Conservation (phyloP, 2,797 vertebrate genomes). For the Danio tinwini region DNA sequence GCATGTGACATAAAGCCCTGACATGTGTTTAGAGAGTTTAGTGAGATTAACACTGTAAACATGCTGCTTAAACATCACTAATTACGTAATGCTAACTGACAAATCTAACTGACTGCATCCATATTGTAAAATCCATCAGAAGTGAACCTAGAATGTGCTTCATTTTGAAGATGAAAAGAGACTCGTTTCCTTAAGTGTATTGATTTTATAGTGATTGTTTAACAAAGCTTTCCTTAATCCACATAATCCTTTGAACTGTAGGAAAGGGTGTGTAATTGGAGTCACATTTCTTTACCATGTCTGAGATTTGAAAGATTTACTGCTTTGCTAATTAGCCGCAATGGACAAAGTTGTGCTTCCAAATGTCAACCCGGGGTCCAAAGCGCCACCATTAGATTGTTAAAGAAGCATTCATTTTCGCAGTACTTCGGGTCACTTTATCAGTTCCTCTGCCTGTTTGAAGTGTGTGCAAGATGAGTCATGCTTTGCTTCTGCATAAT, state of each 20-base stretch:
- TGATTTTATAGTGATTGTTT: conserved; percentile 1
- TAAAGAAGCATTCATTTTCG: background rate
- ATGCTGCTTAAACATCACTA: background rate
- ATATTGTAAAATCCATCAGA: background rate
- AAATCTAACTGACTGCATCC: background rate
- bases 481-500: conserved; percentile 32
- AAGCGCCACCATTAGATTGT: background rate
- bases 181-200: background rate
- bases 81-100: background rate
- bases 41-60: conserved; percentile 8
- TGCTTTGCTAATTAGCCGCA: conserved; percentile 33
- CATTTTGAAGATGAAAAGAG: background rate
- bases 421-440: background rate
- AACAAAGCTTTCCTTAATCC: conserved; percentile 30
- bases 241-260: conserved; percentile 38
- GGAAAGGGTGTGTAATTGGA: conserved; percentile 32
- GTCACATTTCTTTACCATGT: conserved; percentile 23
- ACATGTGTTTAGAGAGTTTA: background rate
- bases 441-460: conserved; percentile 12
- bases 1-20: background rate
- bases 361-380: conserved; percentile 29
- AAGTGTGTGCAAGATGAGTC: conserved; percentile 24
- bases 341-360: conserved; percentile 19
- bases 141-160: background rate
- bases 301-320: conserved; percentile 12